Base-by-base conservation (phyloP, 2,888 invertebrate genomes). In the Acleris laterana region DNA sequence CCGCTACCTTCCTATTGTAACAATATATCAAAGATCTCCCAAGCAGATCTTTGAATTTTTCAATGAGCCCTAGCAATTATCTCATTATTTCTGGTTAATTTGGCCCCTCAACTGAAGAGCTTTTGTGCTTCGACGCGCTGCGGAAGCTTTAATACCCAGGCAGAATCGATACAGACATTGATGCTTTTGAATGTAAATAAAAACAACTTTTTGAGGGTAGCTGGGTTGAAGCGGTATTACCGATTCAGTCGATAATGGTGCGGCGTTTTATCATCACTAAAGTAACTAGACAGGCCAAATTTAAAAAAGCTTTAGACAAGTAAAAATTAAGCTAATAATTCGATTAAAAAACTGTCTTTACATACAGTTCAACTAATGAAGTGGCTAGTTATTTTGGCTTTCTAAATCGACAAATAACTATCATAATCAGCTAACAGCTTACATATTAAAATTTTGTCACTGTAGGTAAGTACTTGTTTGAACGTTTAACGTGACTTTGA, bases 51-150 rank as follows among this genome's bases (percentile, higher is more conserved):
- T 72, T 71, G 72, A 70, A 70, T 74, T 75, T 70, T 70, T 78
- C 73, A 77, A 79, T 77, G 76, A 76, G 70, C 63, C 70, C 69
- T 69, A 68, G 77, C 82, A 84, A 87, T 89, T 86, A 87, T 81
- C 79, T 74, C 69, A 74, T 89, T 87, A 84, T 78, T 82, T 85
- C 80, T 81, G 78, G 77, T 70, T 86, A 82, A 88, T 87, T 87
- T 83, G 77, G 71, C 70, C 76, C 64, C 80, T 80, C 72, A 69
- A 69, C 74, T 81, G 75, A 72, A 84, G 80, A 62, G 75, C 74
- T 71, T 66, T 74, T 70, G 70, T 77, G 83, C 73, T 72, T 75
- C 77, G 75, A 87, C 83, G 85, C 85, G 82, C 79, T 79, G 73
- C 78, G 71, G 69, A 67, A 67, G 60, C 69, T 71, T 68, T 68